phyloP scores from a whole-genome alignment of 2,797 vertebrate genomes.

The Macropus fuliginosus region DNA sequence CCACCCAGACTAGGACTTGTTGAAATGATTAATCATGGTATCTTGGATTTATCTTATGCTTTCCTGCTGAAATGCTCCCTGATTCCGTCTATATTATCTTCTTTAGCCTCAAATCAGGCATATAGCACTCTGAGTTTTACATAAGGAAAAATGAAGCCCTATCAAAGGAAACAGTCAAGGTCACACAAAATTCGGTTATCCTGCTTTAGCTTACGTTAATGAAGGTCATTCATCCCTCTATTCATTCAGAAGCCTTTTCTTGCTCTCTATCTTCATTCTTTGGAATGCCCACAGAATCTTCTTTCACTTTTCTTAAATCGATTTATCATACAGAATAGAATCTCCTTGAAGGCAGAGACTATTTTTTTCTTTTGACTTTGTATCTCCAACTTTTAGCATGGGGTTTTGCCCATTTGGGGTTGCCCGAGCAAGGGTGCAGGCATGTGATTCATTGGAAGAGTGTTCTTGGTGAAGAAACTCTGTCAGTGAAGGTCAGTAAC shows the following conservation, averaged over 20 bases:
- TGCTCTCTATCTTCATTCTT: not conserved
- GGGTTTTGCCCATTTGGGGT: not conserved
- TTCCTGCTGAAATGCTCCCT: conserved; percentile 24
- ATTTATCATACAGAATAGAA: not conserved
- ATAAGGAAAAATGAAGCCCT: not conserved
- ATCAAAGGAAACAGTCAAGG: not conserved
- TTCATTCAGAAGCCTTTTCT: not conserved
- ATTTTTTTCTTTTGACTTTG: not conserved
- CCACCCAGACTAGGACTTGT: not conserved
- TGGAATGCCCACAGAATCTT: not conserved
- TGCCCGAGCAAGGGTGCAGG: not conserved
- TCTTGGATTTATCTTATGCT: conserved; percentile 8
- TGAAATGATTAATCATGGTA: conserved; percentile 22
- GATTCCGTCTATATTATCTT: not conserved
- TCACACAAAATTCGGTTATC: not conserved
- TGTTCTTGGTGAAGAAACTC: not conserved
- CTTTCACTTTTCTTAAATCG: not conserved
- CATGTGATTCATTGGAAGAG: not conserved
- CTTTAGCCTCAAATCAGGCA: not conserved
- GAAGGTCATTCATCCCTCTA: not conserved
- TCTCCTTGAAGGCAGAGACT: not conserved
- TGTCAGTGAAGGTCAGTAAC: not conserved
- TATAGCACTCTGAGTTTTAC: conserved; percentile 13
- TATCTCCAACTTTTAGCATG: not conserved
- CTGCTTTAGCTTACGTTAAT: not conserved